Evolutionary conservation across 2,797 vertebrate species (phyloP), one percentile per base, ranked within the genome.

Genomic region (Tolypeutes matacus): DNA sequence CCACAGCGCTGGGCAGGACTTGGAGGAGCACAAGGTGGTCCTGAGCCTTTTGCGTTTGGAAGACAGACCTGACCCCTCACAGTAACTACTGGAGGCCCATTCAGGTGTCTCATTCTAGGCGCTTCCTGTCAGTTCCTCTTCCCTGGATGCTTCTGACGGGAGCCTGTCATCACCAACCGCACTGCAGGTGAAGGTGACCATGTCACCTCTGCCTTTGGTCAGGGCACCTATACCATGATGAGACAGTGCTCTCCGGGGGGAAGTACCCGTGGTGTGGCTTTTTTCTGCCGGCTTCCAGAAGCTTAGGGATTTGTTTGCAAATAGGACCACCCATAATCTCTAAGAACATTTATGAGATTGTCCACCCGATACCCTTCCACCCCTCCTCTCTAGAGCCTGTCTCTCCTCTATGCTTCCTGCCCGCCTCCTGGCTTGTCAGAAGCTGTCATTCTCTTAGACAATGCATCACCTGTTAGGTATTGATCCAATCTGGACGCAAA

Each of bases 231-330:
- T 42, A 46, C 25, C 75, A 7, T 17, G 53, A 6, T 21, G 14
- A 53, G 29, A 51, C 34, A 34, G 49, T 93, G 20, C 91, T 49
- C 62, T 91, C 62, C 51, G 51, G 49, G 58, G 14, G 46, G 3
- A 51, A 70, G 53, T 60, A 60, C 65, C 58, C 49, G 25, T 53
- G 21, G 5, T 21, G 9, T 2, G 3, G 42, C 58, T 87, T 42
- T 87, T 65, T 56, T 46, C 25, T 84, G 64, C 51, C 51, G 23
- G 58, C 49, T 94, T 83, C 64, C n/a, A 91, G 65, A 93, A 86
- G 46, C n/a, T n/a, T 56, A 86, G 62, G 23, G 67, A 56, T 88
- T 69, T 42, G 62, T 77, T 53, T 70, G 58, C 64, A 80, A 87
- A 51, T 46, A 86, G 53, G 27, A 69, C 31, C 67, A 20, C 12